Evolutionary conservation across 2,797 vertebrate species (phyloP), one percentile per base, ranked within the genome.

Genomic region (Lophotriccus pileatus): DNA sequence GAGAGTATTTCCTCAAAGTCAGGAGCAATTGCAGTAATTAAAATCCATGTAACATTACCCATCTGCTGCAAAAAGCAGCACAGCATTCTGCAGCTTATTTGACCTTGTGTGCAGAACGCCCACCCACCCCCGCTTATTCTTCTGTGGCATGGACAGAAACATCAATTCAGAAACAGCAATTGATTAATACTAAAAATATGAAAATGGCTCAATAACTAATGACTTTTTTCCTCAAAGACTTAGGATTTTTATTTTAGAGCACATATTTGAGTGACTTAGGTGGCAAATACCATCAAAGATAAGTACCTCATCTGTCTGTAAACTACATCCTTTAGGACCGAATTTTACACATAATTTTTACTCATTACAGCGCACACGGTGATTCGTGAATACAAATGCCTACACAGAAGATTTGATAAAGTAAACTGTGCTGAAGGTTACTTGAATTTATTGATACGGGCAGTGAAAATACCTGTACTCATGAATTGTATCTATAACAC

Each of bases 21-120:
- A 81, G 66, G 34, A 89, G 55, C 83, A 72, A 95, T 89, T 96
- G 83, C 86, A 85, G 39, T 78, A 93, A 93, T 93, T 94, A 78
- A 78, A 94, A 80, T 55, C 72, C 53, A 56, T 55, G 69, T 84
- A 95, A 89, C 85, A 44, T 84, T 86, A 93, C 43, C 93, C 94
- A 95, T 89, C 82, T 89, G 90, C 82, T 75, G 39, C 90, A 89
- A 50, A 79, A 89, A 89, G 32, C 13, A 95, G 72, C 60, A 62
- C 15, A 12, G 72, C 73, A 50, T 70, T 81, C 75, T 75, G 64
- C 53, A 87, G 74, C 21, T 62, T 43, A 52, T 87, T 74, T 81
- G 91, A 95, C 93, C 94, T 95, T 95, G 92, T 34, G 53, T 11
- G 34, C 50, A 84, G 39, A 77, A 77, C 60, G 83, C 43, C 24